Base-by-base conservation (phyloP, 2,113 vertebrate species). In the Callionymus lyra region DNA sequence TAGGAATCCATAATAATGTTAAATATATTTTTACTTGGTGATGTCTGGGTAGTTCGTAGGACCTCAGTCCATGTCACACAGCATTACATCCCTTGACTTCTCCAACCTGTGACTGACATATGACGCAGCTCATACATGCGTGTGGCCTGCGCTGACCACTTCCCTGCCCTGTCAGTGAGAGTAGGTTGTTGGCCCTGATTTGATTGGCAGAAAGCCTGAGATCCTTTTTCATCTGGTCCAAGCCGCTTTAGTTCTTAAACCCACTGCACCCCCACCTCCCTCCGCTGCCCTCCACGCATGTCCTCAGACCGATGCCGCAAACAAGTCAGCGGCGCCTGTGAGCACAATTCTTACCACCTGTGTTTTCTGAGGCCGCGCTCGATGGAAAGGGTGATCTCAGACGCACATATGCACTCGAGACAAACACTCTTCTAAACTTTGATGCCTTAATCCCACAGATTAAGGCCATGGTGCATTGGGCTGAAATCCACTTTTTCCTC, bases 201-300 rank as follows among this genome's bases (percentile, higher is more conserved):
- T 67, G 77, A 82, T 74, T 82, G 78, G 81, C 78, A 79, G 65
- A 54, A 51, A 52, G 73, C 77, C 76, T 48, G 69, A 70, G 70
- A 78, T 63, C 66, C 65, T 63, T 82, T 70, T 70, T 81, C 72
- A 84, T 84, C 79, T 68, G 71, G 54, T 74, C 68, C 76, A 84
- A 84, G 80, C 83, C 63, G 84, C 81, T 86, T 85, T 85, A 80
- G 72, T 45, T 76, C 70, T 85, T 80, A 85, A 77, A 63, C 72
- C 65, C 38, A 5, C 45, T 47, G 61, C 63, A 63, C 55, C 63
- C 50, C 57, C 47, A 50, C 50, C 36, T 49, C 58, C 13, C n/a
- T 16, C 41, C 6, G 15, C 40, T 11, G n/a, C 0, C 14, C 49
- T 41, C 2, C 50, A 31, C 31, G 14, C 12, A 16, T 12, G 9